Conservation (phyloP, 2,113 vertebrate genomes). For the Helogale parvula region DNA sequence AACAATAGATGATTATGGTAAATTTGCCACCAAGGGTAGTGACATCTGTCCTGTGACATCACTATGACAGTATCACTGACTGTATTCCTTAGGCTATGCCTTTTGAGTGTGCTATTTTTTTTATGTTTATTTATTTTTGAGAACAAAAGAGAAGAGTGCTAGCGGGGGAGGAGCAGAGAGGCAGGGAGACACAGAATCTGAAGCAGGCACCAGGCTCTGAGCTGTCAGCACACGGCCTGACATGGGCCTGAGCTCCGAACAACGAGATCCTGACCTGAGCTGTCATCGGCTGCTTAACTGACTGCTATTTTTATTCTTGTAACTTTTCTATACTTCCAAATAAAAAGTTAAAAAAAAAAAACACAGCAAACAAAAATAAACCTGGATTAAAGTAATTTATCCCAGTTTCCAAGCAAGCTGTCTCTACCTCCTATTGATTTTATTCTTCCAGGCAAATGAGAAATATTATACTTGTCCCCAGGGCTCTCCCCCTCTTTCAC, state of each 20-base stretch:
- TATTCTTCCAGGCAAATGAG: neutral
- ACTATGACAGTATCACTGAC: neutral
- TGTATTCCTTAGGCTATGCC: neutral
- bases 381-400: neutral
- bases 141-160: too few species aligned
- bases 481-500: neutral
- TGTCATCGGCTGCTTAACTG: too few species aligned
- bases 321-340: constrained; percentile 35
- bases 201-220: too few species aligned
- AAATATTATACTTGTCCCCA: neutral
- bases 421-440: neutral
- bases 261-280: too few species aligned
- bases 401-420: neutral
- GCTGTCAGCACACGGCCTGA: too few species aligned
- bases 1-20: neutral
- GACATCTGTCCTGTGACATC: neutral
- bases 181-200: too few species aligned
- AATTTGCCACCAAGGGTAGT: neutral
- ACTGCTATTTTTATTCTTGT: constrained; percentile 3
- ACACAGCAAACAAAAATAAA: neutral
- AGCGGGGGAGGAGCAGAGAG: too few species aligned
- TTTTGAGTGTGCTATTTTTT: neutral
- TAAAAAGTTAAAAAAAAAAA: constrained; percentile 2
- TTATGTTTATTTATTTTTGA: too few species aligned
- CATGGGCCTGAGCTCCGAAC: too few species aligned